Conservation (phyloP, 2,888 invertebrate species). For the Leptopilina syphax region DNA sequence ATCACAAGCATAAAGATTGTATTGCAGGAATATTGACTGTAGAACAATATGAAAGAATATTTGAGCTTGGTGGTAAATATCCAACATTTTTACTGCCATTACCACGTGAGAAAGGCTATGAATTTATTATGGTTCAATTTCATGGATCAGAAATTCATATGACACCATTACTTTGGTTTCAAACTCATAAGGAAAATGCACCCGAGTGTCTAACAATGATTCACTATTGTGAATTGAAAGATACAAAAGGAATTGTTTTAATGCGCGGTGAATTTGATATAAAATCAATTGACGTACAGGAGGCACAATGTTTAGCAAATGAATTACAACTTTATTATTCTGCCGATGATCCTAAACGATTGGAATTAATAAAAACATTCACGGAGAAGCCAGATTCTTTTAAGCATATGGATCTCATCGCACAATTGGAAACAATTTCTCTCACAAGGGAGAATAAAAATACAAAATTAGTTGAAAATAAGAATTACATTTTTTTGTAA, state of each 20-base stretch:
- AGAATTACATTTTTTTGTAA: constrained; percentile 35
- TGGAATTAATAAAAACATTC: constrained; percentile 83
- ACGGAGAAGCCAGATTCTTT: constrained; percentile 85
- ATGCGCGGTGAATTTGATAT: constrained; percentile 93
- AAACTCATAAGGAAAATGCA: constrained; percentile 92
- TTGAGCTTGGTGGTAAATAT: constrained; percentile 79
- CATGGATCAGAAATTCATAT: constrained; percentile 86
- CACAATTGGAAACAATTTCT: constrained; percentile 84
- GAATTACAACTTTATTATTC: constrained; percentile 91
- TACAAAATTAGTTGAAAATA: constrained; percentile 19
- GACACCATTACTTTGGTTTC: constrained; percentile 90
- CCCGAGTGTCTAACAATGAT: constrained; percentile 90
- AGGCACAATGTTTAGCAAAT: constrained; percentile 92
- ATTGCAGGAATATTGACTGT: constrained; percentile 85
- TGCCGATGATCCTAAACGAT: constrained; percentile 81
- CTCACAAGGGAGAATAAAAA: constrained; percentile 49
- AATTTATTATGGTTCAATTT: constrained; percentile 90
- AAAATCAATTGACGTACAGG: constrained; percentile 85
- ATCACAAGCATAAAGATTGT: constrained; percentile 87
- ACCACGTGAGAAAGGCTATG: constrained; percentile 90
- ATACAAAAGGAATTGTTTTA: constrained; percentile 85
- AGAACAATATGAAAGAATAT: constrained; percentile 80
- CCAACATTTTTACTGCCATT: constrained; percentile 88
- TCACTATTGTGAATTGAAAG: constrained; percentile 86
- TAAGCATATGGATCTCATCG: constrained; percentile 89